Base-by-base conservation (phyloP, 1,140 invertebrate genomes). In the Vanessa tameamea region DNA sequence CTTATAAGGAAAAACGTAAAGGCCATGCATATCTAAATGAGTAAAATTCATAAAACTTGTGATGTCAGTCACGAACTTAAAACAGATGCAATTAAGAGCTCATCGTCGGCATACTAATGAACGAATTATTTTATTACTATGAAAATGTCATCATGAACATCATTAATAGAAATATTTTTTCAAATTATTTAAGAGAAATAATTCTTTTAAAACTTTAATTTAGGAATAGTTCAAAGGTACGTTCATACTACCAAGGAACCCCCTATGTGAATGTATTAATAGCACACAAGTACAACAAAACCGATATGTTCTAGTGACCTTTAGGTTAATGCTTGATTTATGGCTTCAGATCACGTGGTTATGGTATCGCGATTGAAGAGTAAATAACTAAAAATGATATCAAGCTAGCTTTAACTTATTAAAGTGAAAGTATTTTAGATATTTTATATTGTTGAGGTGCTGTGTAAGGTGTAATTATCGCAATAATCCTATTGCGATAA, bases 21-120 rank as follows among this genome's bases (percentile, higher is more conserved):
- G 20, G n/a, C 26, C 57, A 13, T 12, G 26, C 57, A 61, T 61
- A 57, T 57, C 53, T 57, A 73, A 73, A 70, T 61, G 64, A 70
- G 64, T 59, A 66, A 70, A 65, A 72, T 79, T 77, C 72, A 74
- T 72, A 73, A 78, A 78, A 76, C 59, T 77, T 73, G 73, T 70
- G 75, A 77, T 79, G 72, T 80, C 73, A 84, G 84, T 87, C 80
- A 87, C 83, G 83, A 81, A 87, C 71, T 82, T 74, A 74, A 82
- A 78, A 76, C 75, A 80, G 78, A 81, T 80, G 83, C 80, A 86
- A 85, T 87, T 85, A 87, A 83, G 78, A 82, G 76, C 71, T 72
- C 72, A 68, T 77, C 76, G 79, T 77, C 80, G 75, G 78, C 81
- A 84, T 83, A 84, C 78, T 80, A 83, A 86, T 31, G 61, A 73